Evolutionary conservation across 2,888 invertebrate genomes (phyloP), one percentile per base, ranked within the genome.

Genomic region (Parelbella ahira): DNA sequence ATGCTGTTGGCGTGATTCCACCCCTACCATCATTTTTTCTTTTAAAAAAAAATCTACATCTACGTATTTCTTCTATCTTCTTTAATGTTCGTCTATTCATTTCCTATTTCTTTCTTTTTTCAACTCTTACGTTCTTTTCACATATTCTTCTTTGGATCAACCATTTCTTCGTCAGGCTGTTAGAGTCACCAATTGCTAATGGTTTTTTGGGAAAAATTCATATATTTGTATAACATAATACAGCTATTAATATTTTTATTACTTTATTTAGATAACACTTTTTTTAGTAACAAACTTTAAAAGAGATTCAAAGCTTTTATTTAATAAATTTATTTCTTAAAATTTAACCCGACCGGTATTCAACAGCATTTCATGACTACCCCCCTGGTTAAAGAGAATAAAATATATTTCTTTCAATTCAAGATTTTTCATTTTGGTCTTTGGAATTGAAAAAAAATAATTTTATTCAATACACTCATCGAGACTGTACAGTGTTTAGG

Each of bases 401-500:
- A 49, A 50, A 39, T 49, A n/a, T n/a, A n/a, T n/a, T n/a, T n/a
- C n/a, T n/a, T n/a, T n/a, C n/a, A n/a, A n/a, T n/a, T n/a, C n/a
- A n/a, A n/a, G n/a, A n/a, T n/a, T n/a, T n/a, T n/a, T n/a, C n/a
- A n/a, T n/a, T n/a, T n/a, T n/a, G n/a, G n/a, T n/a, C n/a, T n/a
- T n/a, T n/a, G n/a, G n/a, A n/a, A 9, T 12, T 1, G 5, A 9
- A 6, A 29, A 21, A 33, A 37, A 20, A 21, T 50, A 45, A 50
- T 37, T 42, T 28, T 36, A 30, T 21, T 47, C 44, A 30, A 12
- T 2, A 20, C 34, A 45, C 29, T 39, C 71, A 80, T 84, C 86
- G 86, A 87, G 86, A 74, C 54, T 84, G 87, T 87, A 87, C 87
- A 87, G 87, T 83, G 72, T 68, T n/a, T n/a, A 70, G 72, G 63